Evolutionary conservation across 1,140 invertebrate genomes (phyloP).

Genomic region (Caenorhabditis remanei): DNA sequence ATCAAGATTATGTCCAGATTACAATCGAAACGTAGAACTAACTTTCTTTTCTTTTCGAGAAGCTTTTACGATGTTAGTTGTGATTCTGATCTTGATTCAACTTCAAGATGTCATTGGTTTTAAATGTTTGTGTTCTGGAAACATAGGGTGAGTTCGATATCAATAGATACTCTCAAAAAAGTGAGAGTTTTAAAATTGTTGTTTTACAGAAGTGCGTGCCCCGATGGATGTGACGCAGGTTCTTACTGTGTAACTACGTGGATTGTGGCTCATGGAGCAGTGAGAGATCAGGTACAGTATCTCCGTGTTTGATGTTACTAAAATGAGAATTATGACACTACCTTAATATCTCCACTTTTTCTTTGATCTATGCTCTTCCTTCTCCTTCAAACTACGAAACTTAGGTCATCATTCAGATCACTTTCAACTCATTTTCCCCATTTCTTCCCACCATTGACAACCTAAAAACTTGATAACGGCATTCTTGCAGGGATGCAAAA

Average conservation of each 20-base stretch:
- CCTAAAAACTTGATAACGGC: slow-evolving; percentile 6
- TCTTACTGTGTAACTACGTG: neutral
- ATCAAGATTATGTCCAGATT: neutral
- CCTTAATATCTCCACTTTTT: no score
- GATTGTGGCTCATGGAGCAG: neutral
- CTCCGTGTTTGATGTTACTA: neutral
- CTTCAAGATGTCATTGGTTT: neutral
- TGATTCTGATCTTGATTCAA: neutral
- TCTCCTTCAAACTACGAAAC: neutral
- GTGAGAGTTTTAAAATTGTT: no score
- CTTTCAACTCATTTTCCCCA: neutral
- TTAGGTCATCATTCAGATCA: neutral
- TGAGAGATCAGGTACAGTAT: neutral
- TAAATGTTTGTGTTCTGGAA: neutral
- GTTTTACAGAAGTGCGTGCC: neutral
- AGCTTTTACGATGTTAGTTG: neutral
- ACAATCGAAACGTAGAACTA: neutral
- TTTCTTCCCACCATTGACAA: neutral
- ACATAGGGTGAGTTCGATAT: neutral
- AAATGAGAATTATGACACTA: neutral
- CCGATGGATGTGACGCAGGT: neutral
- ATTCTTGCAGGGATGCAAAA: neutral
- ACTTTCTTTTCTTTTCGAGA: neutral
- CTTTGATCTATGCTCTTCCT: no score
- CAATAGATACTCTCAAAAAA: no score